Base-by-base conservation (phyloP, 2,113 vertebrate species). In the Limnothrissa miodon region DNA sequence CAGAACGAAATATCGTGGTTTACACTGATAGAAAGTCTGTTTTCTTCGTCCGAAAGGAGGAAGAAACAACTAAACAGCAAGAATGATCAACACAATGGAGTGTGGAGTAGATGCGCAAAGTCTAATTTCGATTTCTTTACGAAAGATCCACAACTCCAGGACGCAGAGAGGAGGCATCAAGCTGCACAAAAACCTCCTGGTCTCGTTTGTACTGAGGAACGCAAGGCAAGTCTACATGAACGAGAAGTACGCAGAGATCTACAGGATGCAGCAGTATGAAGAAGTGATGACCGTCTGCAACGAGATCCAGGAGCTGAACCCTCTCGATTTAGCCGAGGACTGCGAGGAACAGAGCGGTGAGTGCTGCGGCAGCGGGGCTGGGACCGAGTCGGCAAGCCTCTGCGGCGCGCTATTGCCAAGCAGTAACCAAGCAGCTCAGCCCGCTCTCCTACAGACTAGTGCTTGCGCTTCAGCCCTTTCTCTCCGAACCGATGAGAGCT, bases 181-280 rank as follows among this genome's bases (percentile, higher is more conserved):
- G 95, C 96, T 99, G 87, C 97, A 99, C 95, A 97, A 98, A 91
- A 99, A 97, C 93, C 97, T 99, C 89, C 95, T 99, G 91, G 96
- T 99, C 51, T 99, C 97, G 86, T 97, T 96, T 88, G 97, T 99
- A 91, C 96, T 99, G 92, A 93, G 97, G 93, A 97, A 97, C 95
- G 97, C 97, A 89, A 92, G 96, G 90, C 97, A 99, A 94, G 95
- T 98, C 90, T 98, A 98, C 95, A 95, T 98, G 94, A 97, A 95
- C 94, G 96, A 98, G 92, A 96, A 96, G 86, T 98, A 97, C 95
- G 96, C 97, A 51, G 97, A 98, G 94, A 95, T 98, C 89, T 98
- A 96, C 92, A 91, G 96, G 89, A 96, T 95, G 93, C 97, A 97
- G 93, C 97, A 96, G 91, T 96, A 96, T 86, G 95, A 96, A 92